These are phyloP conservation scores for Chironomus tentans DNA, from an alignment of 2,888 invertebrate genomes.

Conservation along the genomic window DNA sequence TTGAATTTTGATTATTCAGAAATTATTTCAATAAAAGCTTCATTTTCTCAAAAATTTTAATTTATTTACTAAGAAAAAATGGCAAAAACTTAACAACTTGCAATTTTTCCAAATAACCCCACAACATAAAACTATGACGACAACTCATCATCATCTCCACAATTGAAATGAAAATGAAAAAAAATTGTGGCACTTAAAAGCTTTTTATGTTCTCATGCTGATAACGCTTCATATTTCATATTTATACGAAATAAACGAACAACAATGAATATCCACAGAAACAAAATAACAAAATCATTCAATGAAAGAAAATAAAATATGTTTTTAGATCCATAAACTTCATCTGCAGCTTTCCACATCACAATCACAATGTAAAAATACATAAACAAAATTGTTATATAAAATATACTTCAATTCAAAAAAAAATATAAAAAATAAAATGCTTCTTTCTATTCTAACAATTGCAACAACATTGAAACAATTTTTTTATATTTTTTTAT, in stretches of 20 bases:
- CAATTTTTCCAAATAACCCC: too few species aligned
- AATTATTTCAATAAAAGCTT: too few species aligned
- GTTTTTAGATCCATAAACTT: background rate
- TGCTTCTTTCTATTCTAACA: background rate
- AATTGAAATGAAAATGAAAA: background rate
- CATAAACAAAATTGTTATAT: background rate
- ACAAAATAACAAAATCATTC: background rate
- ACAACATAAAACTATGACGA: too few species aligned
- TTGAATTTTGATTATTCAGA: too few species aligned
- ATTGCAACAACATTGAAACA: constrained; percentile 5
- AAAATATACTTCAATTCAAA: background rate
- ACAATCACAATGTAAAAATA: background rate
- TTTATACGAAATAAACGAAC: background rate
- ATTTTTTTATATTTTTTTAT: background rate
- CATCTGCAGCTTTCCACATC: constrained; percentile 6
- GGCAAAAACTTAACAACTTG: too few species aligned
- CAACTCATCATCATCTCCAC: too few species aligned
- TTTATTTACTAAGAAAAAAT: too few species aligned
- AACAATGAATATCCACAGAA: constrained; percentile 3
- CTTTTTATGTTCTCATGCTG: background rate
- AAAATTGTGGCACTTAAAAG: background rate
- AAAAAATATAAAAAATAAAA: background rate
- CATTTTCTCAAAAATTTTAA: too few species aligned
- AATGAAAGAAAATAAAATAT: background rate
- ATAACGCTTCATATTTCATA: background rate